These are phyloP conservation scores for Adineta ricciae DNA, from an alignment of 2,888 invertebrate genomes.

Conservation along the genomic window DNA sequence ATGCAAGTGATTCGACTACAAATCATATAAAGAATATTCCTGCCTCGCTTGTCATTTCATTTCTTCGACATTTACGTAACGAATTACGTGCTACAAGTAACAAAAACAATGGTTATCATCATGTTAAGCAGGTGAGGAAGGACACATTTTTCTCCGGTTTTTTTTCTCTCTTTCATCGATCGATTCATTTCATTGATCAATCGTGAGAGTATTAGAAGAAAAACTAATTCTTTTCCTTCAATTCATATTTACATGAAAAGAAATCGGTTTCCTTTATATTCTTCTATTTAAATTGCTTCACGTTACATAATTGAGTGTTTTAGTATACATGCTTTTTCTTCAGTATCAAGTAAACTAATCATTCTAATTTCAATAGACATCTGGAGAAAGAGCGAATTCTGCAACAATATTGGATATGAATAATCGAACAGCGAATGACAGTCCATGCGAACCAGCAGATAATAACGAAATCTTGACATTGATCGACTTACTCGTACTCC, in stretches of 20 bases:
- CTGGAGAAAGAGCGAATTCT: background rate
- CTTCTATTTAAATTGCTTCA: background rate
- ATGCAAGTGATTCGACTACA: background rate
- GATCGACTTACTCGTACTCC: constrained; percentile 7
- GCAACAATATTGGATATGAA: too few relatives aligned
- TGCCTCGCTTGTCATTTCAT: background rate
- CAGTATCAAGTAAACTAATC: background rate
- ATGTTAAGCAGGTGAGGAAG: background rate
- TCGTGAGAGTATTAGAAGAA: too few relatives aligned
- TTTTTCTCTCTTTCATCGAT: too few relatives aligned
- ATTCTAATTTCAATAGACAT: background rate
- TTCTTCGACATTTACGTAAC: background rate
- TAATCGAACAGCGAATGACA: background rate
- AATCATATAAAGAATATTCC: background rate
- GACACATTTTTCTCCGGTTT: too few relatives aligned
- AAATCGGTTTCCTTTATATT: background rate
- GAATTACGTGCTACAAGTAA: background rate
- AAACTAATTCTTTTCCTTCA: background rate
- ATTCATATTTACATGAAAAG: background rate
- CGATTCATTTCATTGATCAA: too few relatives aligned
- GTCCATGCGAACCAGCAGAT: background rate
- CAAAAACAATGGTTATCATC: background rate
- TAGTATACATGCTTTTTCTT: background rate
- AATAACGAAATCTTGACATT: constrained; percentile 6
- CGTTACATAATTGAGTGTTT: background rate